Base-by-base conservation (phyloP, 1,140 invertebrate genomes). In the Papilio polytes region DNA sequence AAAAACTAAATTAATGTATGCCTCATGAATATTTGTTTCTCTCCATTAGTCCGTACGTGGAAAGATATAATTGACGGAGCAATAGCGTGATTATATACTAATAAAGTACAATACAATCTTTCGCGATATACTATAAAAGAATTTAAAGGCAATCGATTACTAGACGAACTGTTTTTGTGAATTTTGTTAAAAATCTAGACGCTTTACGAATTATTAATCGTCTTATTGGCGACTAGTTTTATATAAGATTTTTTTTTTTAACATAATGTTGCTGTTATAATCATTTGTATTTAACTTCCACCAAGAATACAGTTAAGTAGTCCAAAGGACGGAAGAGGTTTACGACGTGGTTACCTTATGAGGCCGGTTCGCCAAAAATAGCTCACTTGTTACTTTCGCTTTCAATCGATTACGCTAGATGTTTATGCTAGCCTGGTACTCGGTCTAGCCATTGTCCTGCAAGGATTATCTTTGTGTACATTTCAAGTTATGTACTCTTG, bases 11-110 rank as follows among this genome's bases (percentile, higher is more conserved):
- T 18, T 31, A 70, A 70, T 70, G 63, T 70, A 70, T 31, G 63
- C 26, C 26, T 70, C 63, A 70, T 70, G 63, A 70, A 70, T 66
- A 66, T 70, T 70, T 70, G 63, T 70, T 70, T 70, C 26, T 70
- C 13, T 70, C 63, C 63, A 70, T 36, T 70, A 70, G 26, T 66
- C 63, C 12, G 13, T 70, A 70, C 1, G 31, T 70, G 22, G 63
- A 31, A 70, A 70, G 6, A 70, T 70, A 70, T 70, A 63, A 63
- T 70, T 6, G 22, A 66, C 4, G 10, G 13, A 22, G 8, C 9
- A 26, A 26, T 26, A 31, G 13, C 26, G 31, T 36, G 22, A 70
- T 13, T 70, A 36, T 70, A 4, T 70, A 15, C 26, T 18, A 70
- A 70, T 70, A 26, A 70, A 0, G 63, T 31, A 70, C 36, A 70